Evolutionary conservation across 1,140 invertebrate species (phyloP).

Genomic region (Palaemon carinicauda): DNA sequence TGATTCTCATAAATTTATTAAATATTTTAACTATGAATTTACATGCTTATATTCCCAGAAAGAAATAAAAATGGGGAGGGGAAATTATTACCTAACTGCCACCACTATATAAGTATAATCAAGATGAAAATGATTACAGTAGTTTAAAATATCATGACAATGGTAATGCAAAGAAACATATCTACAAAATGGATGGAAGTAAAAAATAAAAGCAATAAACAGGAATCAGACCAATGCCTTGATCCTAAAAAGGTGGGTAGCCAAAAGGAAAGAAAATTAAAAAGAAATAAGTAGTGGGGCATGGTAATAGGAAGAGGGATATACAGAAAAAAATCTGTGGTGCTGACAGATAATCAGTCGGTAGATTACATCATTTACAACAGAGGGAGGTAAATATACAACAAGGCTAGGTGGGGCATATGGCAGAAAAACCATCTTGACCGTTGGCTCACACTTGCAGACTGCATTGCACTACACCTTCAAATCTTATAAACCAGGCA

Average conservation of each 20-base stretch:
- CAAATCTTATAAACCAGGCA: constrained; percentile 48
- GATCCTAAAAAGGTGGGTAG: background rate
- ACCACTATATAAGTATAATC: constrained; percentile 55
- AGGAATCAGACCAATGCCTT: constrained; percentile 19
- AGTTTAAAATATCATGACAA: constrained; percentile 55
- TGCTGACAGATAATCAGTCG: constrained; percentile 41
- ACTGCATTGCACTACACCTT: constrained; percentile 53
- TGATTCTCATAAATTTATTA: constrained; percentile 54
- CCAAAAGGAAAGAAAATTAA: background rate
- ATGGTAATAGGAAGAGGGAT: background rate
- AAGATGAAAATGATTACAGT: constrained; percentile 51
- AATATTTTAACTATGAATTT: constrained; percentile 56
- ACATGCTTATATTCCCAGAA: constrained; percentile 50
- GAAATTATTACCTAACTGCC: constrained; percentile 53
- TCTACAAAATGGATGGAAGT: constrained; percentile 54
- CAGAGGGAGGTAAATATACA: constrained; percentile 51
- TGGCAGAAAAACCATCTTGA: constrained; percentile 52
- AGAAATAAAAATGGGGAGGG: constrained; percentile 11
- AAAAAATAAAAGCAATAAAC: constrained; percentile 45
- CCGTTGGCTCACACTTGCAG: constrained; percentile 52
- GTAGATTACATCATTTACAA: constrained; percentile 51
- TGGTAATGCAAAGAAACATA: constrained; percentile 54
- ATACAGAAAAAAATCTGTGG: constrained; percentile 1
- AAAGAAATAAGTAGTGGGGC: background rate
- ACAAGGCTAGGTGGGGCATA: constrained; percentile 52